Percentiles rank a stretch among this genome's conserved stretches.
phyloP scores from a whole-genome alignment of 2,888 invertebrate species.

The Adelphocoris suturalis region DNA sequence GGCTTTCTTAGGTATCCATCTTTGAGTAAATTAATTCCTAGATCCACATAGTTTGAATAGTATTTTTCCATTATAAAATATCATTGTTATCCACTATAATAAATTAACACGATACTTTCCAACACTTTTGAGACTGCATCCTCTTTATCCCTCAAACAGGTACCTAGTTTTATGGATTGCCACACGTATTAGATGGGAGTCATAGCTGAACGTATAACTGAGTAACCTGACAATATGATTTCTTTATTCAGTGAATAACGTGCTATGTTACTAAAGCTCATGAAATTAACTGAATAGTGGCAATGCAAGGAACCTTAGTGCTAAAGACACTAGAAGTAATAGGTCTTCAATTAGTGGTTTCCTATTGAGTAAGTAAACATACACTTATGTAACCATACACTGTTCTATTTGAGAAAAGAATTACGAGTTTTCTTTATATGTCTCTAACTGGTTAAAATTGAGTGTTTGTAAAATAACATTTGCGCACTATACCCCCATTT shows the following conservation, averaged over 20 bases:
- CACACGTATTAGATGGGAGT: background rate
- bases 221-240: conserved; percentile 25
- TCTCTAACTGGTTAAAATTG: conserved; percentile 1
- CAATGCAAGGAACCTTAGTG: background rate
- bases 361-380: background rate
- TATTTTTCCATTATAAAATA: too few relatives aligned
- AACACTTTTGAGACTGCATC: conserved; percentile 55
- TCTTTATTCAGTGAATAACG: background rate
- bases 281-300: background rate
- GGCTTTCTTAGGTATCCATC: too few relatives aligned
- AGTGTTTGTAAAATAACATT: background rate
- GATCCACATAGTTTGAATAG: too few relatives aligned
- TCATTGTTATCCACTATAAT: too few relatives aligned
- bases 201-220: background rate
- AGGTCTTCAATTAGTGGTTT: too few relatives aligned
- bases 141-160: conserved; percentile 7
- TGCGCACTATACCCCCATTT: conserved; percentile 38
- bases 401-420: background rate
- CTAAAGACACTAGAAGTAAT: background rate
- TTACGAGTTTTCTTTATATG: background rate
- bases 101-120: background rate
- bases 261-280: background rate
- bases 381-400: background rate
- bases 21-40: too few relatives aligned
- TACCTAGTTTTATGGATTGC: background rate